phyloP scores from a whole-genome alignment of 2,113 vertebrate species.

The Lycocorax pyrrhopterus region DNA sequence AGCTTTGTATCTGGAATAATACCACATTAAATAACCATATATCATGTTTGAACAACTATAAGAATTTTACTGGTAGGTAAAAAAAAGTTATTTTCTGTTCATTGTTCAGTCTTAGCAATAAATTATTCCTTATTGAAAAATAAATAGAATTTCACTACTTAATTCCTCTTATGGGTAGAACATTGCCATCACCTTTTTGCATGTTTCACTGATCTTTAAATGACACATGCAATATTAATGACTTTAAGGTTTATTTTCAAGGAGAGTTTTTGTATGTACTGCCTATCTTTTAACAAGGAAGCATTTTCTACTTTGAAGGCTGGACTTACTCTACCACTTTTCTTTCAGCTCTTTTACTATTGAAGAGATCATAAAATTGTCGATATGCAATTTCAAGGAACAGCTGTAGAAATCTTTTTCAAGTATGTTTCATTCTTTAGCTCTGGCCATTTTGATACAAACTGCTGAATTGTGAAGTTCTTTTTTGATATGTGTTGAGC shows the following conservation, averaged over 20 bases:
- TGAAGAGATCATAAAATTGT: background rate
- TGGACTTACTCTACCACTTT: background rate
- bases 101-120: background rate
- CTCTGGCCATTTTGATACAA: background rate
- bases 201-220: slow-evolving; percentile 3
- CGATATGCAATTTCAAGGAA: background rate
- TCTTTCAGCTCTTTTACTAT: background rate
- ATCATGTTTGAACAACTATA: background rate
- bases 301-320: background rate
- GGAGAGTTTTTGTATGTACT: background rate
- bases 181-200: background rate
- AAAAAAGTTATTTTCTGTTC: background rate
- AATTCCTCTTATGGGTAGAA: background rate
- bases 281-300: background rate
- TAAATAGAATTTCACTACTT: background rate
- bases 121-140: background rate
- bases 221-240: background rate
- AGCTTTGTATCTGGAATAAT: background rate
- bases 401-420: background rate
- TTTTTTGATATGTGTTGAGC: background rate
- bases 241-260: slow-evolving; percentile 18
- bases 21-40: background rate
- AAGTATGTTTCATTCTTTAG: background rate
- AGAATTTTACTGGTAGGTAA: background rate
- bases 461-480: background rate